phyloP scores from a whole-genome alignment of 2,113 vertebrate genomes.

The Hiodon alosoides region DNA sequence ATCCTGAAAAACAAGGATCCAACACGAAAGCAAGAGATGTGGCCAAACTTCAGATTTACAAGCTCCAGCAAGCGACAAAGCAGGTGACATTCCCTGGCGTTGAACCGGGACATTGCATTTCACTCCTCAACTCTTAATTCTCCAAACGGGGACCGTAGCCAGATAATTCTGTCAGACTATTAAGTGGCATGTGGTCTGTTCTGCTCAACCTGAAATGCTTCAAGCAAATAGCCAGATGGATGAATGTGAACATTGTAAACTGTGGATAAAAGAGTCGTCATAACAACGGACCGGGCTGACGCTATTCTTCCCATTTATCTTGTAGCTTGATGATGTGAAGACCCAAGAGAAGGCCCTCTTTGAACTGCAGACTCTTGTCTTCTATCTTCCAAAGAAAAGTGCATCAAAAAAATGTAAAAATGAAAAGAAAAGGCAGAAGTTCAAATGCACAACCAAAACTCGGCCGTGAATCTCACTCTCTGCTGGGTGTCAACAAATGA shows the following conservation, averaged over 20 bases:
- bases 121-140: too few species aligned
- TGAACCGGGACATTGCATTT: too few species aligned
- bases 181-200: too few species aligned
- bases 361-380: neutral
- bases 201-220: too few species aligned
- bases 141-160: too few species aligned
- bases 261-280: neutral
- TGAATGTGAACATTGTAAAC: too few species aligned
- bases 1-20: neutral
- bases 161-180: too few species aligned
- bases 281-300: too few species aligned
- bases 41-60: conserved; percentile 6
- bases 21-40: neutral
- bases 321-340: neutral
- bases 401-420: neutral
- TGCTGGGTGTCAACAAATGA: too few species aligned
- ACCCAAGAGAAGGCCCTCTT: conserved; percentile 1
- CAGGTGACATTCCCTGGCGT: neutral
- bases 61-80: neutral
- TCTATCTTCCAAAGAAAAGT: neutral
- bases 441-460: too few species aligned
- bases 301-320: neutral
- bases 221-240: too few species aligned
- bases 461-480: too few species aligned
- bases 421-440: neutral